Base-by-base conservation (phyloP, 2,113 vertebrate genomes). In the Uropsilus gracilis region DNA sequence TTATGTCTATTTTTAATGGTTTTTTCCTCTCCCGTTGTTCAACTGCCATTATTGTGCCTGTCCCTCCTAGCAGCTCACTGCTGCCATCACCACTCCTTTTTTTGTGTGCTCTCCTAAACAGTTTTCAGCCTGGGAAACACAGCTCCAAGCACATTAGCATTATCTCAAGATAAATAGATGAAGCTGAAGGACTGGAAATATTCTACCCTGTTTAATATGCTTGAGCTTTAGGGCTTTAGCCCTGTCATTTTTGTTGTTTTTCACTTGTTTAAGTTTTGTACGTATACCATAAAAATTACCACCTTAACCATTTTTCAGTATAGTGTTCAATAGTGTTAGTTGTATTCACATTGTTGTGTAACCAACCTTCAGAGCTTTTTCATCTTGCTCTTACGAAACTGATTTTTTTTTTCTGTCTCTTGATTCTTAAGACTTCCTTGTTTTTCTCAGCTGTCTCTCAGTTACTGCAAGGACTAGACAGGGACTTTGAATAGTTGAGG, bases 381-480 rank as follows among this genome's bases (percentile, higher is more conserved):
- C 53, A 55, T 55, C 53, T 55, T 22, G 53, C 53, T 71, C 55
- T 66, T 50, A 7, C n/a, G 66, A 80, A 66, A 89, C 63, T 13
- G n/a, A 66, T 57, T 32, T 34, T 34, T n/a, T 39, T 71, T 71
- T 69, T n/a, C n/a, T 8, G 53, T 88, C 55, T 89, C 32, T 68
- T 89, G 78, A 69, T 48, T 89, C 39, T 84, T 59, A 73, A 71
- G 68, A n/a, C 44, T 34, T 76, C 28, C 46, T 86, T 69, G 24
- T 75, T 55, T 90, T 82, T 76, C 66, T 94, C 37, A 81, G 85
- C 61, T 55, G 37, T 64, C 66, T 90, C 53, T 90, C 53, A 32
- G 44, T 89, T 64, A 55, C 26, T 95, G 34, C 55, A 69, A 4
- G 80, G 63, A 66, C 55, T 64, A 75, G 53, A 88, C 39, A 82